Percentiles rank a stretch among this genome's conserved stretches.
phyloP scores from a whole-genome alignment of 2,888 invertebrate genomes.

The Emmelina monodactyla region DNA sequence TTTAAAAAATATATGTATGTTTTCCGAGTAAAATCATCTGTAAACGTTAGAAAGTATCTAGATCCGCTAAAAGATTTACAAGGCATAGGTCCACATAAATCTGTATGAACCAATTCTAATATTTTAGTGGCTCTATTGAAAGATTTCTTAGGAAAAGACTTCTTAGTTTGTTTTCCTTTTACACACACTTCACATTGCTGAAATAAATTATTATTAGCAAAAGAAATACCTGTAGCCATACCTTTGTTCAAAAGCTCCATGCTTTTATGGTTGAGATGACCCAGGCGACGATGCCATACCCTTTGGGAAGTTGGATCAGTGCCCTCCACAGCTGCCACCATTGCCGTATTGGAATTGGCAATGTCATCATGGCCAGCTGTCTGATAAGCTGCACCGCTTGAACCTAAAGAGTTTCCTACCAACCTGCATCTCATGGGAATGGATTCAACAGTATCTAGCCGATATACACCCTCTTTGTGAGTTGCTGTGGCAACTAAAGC shows the following conservation, averaged over 20 bases:
- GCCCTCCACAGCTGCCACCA: too few relatives aligned
- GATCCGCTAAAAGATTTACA: neutral
- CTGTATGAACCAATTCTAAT: constrained; percentile 4
- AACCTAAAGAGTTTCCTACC: neutral
- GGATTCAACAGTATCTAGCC: neutral
- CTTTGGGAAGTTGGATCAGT: constrained; percentile 7
- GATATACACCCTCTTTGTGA: neutral
- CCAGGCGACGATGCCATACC: constrained; percentile 17
- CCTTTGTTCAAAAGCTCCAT: constrained; percentile 16
- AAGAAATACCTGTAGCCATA: constrained; percentile 12
- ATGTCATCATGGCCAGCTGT: neutral
- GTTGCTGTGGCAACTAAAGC: neutral
- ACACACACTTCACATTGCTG: constrained; percentile 5
- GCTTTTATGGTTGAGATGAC: constrained; percentile 12
- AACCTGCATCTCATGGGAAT: neutral
- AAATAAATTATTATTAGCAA: constrained; percentile 3
- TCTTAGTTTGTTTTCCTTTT: constrained; percentile 5
- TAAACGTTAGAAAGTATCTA: constrained; percentile 7
- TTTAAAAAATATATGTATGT: constrained; percentile 13
- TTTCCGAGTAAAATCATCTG: constrained; percentile 9
- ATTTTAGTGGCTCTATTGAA: constrained; percentile 2
- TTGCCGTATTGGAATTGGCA: neutral
- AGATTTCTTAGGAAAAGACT: constrained; percentile 6
- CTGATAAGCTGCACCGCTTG: neutral
- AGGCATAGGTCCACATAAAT: constrained; percentile 7